Evolutionary conservation across 2,888 invertebrate species (phyloP).

Genomic region (Acanthococcus lagerstroemiae): DNA sequence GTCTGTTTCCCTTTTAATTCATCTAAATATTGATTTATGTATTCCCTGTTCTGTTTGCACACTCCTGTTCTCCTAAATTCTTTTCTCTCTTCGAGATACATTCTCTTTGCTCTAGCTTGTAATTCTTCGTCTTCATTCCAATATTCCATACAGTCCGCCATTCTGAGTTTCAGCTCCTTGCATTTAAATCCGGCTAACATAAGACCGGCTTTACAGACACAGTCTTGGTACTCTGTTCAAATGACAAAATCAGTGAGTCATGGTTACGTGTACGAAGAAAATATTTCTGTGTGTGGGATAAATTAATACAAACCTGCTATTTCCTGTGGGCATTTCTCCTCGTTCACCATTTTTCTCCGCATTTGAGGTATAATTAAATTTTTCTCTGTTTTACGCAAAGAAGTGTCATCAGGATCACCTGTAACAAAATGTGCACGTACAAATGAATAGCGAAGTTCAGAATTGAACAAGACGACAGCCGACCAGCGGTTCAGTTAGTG

Average conservation of each 20-base stretch:
- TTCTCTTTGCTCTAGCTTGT: slow-evolving; percentile 58
- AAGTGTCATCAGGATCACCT: slow-evolving; percentile 78
- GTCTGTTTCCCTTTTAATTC: too few species aligned
- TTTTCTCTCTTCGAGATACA: slow-evolving; percentile 70
- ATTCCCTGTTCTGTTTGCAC: slow-evolving; percentile 42
- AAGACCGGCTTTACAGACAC: slow-evolving; percentile 26
- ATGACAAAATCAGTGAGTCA: not conserved
- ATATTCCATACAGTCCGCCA: slow-evolving; percentile 29
- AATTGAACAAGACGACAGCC: too few species aligned
- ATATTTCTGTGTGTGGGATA: not conserved
- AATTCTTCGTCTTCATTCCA: slow-evolving; percentile 46
- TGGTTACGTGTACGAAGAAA: not conserved
- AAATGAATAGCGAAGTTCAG: too few species aligned
- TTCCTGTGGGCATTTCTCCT: slow-evolving; percentile 64
- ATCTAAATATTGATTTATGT: slow-evolving; percentile 1
- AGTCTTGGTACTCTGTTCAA: slow-evolving; percentile 31
- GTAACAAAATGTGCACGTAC: too few species aligned
- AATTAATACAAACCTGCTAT: slow-evolving; percentile 48
- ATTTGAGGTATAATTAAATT: slow-evolving; percentile 85
- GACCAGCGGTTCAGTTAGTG: too few species aligned
- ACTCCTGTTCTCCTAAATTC: slow-evolving; percentile 75
- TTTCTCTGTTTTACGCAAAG: slow-evolving; percentile 75
- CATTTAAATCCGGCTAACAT: slow-evolving; percentile 28
- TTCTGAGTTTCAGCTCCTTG: slow-evolving; percentile 3
- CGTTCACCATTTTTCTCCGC: slow-evolving; percentile 71